phyloP scores from a whole-genome alignment of 2,113 vertebrate species.

The Antigone vipio region DNA sequence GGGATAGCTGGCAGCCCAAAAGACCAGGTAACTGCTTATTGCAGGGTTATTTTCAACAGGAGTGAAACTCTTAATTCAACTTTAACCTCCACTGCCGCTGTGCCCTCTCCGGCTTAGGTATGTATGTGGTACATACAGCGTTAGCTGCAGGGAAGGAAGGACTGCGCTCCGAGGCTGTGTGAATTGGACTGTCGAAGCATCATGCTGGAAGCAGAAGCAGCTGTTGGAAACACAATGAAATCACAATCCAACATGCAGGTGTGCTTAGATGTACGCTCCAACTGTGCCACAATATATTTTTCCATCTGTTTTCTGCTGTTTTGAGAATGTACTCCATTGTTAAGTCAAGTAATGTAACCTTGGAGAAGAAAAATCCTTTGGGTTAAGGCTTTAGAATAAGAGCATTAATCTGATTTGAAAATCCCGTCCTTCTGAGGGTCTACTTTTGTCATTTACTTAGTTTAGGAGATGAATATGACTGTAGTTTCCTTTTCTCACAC shows the following conservation, averaged over 20 bases:
- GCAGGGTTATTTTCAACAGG: background rate
- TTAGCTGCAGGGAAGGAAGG: background rate
- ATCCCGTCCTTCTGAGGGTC: constrained; percentile 31
- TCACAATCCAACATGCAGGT: background rate
- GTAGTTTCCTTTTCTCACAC: constrained; percentile 9
- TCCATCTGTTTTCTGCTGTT: background rate
- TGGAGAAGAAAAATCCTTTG: constrained; percentile 6
- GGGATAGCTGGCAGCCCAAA: background rate
- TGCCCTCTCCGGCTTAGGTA: background rate
- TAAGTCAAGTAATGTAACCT: background rate
- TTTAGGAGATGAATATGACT: constrained; percentile 55
- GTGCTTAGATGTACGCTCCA: background rate
- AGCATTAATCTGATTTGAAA: constrained; percentile 27
- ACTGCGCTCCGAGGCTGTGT: background rate
- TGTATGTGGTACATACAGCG: background rate
- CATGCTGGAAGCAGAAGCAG: background rate
- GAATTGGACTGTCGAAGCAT: background rate
- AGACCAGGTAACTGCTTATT: background rate
- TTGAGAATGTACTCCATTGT: background rate
- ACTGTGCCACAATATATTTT: background rate
- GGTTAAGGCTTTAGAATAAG: constrained; percentile 3
- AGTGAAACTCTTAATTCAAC: background rate
- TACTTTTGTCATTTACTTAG: constrained; percentile 61
- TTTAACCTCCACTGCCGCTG: background rate
- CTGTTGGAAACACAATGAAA: background rate